A percentile compares a stretch with the other conserved stretches of the same genome.
Conservation (phyloP, 2,797 vertebrate genomes). For the Mallotus villosus region DNA sequence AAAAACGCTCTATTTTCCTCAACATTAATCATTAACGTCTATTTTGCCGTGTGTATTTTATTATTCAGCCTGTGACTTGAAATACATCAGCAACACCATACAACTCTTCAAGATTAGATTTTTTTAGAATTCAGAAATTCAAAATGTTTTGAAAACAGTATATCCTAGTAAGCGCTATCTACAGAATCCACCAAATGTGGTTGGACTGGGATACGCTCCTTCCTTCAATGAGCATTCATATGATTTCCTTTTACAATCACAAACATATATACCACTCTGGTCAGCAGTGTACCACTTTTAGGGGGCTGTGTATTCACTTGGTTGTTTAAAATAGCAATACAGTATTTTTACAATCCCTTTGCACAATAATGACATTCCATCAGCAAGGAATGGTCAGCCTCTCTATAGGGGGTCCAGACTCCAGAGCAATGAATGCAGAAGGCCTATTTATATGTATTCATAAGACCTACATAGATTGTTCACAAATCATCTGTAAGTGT, state of each 20-base stretch:
- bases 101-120: conserved; percentile 3
- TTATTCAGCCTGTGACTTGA: conserved; percentile 26
- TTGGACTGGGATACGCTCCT: not conserved
- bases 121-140: conserved; percentile 4
- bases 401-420: not conserved
- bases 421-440: not conserved
- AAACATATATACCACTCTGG: not conserved
- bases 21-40: conserved; percentile 10
- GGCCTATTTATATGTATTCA: not conserved
- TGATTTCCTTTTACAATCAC: not conserved
- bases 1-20: not conserved
- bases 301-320: not conserved
- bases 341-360: not conserved
- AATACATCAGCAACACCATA: conserved; percentile 18
- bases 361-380: not conserved
- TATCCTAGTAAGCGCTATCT: conserved; percentile 23
- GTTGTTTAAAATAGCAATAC: not conserved
- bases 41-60: conserved; percentile 19
- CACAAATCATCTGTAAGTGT: not conserved
- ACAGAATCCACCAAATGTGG: not conserved
- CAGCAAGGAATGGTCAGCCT: not conserved
- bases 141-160: conserved; percentile 11
- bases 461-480: conserved; percentile 13
- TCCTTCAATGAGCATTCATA: not conserved
- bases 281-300: not conserved